Evolutionary conservation across 2,797 vertebrate genomes (phyloP).

Genomic region (Enteromius afrohamiltoni): DNA sequence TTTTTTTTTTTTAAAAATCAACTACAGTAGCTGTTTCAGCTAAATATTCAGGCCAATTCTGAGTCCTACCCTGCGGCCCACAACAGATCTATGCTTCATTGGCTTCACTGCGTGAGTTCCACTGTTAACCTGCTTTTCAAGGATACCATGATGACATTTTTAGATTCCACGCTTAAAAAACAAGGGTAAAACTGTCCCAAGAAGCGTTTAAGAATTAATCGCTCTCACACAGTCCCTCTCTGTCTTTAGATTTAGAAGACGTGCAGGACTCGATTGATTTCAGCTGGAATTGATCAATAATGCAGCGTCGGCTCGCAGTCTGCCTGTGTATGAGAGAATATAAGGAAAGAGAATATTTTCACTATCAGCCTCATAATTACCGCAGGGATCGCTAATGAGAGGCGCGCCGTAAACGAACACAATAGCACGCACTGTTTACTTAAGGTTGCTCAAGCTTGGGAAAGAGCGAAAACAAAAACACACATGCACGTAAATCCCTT

Average conservation of each 20-base stretch:
- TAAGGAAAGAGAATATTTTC: slow-evolving; percentile 39
- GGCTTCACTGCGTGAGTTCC: slow-evolving; percentile 41
- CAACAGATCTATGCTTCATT: slow-evolving; percentile 40
- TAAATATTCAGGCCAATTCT: slow-evolving; percentile 36
- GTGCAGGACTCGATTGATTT: slow-evolving; percentile 20
- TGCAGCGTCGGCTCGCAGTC: slow-evolving; percentile 22
- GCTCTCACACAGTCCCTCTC: slow-evolving; percentile 17
- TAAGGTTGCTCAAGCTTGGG: slow-evolving; percentile 72
- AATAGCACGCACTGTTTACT: slow-evolving; percentile 80
- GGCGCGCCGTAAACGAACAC: slow-evolving; percentile 76
- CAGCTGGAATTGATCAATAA: slow-evolving; percentile 39
- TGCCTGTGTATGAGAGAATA: slow-evolving; percentile 4
- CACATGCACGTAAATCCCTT: slow-evolving; percentile 69
- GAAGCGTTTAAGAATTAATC: slow-evolving; percentile 40
- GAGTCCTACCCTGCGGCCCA: slow-evolving; percentile 36
- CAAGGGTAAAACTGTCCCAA: slow-evolving; percentile 15
- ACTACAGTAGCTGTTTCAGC: slow-evolving; percentile 13
- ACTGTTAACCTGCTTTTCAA: slow-evolving; percentile 24
- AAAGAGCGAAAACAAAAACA: slow-evolving; percentile 42
- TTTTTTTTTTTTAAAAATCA: too few species aligned
- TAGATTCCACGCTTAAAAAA: slow-evolving; percentile 33
- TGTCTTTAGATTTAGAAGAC: slow-evolving; percentile 35
- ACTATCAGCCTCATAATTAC: slow-evolving; percentile 75
- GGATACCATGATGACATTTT: slow-evolving; percentile 42
- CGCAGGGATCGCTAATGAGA: slow-evolving; percentile 77